Conservation (phyloP, 1,140 invertebrate genomes). For the Delia radicum region DNA sequence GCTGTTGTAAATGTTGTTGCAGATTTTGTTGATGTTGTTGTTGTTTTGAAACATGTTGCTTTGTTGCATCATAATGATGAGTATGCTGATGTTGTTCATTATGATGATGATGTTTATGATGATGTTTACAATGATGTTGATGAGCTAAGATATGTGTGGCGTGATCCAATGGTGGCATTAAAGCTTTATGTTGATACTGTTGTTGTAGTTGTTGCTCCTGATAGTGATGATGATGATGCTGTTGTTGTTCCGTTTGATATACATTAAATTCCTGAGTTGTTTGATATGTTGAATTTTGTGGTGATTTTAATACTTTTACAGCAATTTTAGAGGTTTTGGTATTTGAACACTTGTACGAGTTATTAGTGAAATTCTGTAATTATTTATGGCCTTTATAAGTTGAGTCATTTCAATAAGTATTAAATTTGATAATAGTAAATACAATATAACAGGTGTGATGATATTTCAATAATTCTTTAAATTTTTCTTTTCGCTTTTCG, state of each 20-base stretch:
- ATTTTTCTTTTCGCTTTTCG: no score
- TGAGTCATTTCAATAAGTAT: background rate
- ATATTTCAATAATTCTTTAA: background rate
- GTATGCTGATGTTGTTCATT: constrained; percentile 12
- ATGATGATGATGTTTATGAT: constrained; percentile 28
- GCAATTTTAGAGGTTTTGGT: background rate
- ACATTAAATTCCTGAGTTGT: background rate
- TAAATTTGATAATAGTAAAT: no score
- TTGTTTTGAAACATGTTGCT: constrained; percentile 29
- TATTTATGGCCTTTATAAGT: background rate
- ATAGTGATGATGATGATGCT: background rate
- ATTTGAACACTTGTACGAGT: constrained; percentile 1
- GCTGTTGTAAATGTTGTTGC: constrained; percentile 35
- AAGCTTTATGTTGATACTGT: constrained; percentile 17
- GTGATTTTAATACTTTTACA: constrained; percentile 10
- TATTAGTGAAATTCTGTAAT: constrained; percentile 15
- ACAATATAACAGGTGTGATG: background rate
- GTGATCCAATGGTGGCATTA: constrained; percentile 28
- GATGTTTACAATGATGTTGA: constrained; percentile 27
- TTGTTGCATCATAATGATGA: constrained; percentile 8
- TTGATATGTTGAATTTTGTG: constrained; percentile 22
- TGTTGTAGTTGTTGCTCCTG: background rate
- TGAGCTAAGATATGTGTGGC: background rate
- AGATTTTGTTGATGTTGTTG: constrained; percentile 12
- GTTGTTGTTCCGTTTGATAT: background rate